These are phyloP conservation scores for Gallinago jamesoni DNA, from an alignment of 2,113 vertebrate genomes.

Conservation along the genomic window DNA sequence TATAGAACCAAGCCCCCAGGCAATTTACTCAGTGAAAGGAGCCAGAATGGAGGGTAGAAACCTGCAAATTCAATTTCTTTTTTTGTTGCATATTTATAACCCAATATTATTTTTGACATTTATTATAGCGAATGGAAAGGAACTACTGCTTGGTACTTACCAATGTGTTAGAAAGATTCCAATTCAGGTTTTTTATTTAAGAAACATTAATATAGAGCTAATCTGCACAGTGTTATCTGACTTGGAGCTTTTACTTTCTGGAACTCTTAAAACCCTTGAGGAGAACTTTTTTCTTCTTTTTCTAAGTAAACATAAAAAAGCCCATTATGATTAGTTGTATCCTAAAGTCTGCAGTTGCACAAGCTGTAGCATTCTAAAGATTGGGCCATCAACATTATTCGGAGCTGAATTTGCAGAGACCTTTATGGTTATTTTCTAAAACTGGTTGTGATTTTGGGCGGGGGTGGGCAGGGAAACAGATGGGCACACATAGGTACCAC, in stretches of 20 bases:
- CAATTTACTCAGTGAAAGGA: not conserved
- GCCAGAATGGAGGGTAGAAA: not conserved
- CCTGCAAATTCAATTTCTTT: not conserved
- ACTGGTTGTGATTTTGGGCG: not conserved
- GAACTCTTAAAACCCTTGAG: not conserved
- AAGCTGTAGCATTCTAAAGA: not conserved
- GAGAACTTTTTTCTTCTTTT: not conserved
- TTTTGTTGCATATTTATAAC: not conserved
- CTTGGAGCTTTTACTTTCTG: not conserved
- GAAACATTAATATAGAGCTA: not conserved
- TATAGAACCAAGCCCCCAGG: not conserved
- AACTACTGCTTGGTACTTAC: not conserved
- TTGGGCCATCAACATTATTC: not conserved
- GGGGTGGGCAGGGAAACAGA: rapidly evolving
- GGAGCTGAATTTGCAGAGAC: not conserved
- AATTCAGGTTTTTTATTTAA: not conserved
- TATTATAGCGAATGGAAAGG: not conserved
- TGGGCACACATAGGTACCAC: not conserved
- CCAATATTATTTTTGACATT: not conserved
- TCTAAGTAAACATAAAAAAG: not conserved
- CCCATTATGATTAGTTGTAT: not conserved
- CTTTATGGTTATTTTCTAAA: not conserved
- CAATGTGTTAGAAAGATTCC: not conserved
- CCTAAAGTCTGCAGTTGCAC: not conserved
- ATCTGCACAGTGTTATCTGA: not conserved